Base-by-base conservation (phyloP, 2,888 invertebrate genomes). In the Pyrrhosoma nymphula region DNA sequence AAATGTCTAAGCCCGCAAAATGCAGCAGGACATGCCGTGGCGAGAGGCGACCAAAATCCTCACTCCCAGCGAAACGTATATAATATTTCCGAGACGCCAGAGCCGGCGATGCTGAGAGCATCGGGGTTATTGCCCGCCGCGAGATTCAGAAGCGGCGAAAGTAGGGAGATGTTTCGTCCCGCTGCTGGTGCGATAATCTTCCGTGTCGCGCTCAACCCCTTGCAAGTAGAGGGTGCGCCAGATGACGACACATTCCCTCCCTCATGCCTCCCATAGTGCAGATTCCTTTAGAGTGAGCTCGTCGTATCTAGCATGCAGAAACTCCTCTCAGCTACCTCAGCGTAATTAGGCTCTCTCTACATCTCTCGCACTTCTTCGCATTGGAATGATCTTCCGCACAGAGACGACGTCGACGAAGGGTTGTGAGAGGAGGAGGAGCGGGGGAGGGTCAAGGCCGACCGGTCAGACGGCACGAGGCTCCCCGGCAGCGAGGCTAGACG, bases 381-480 rank as follows among this genome's bases (percentile, higher is more conserved):
- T 47, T n/a, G n/a, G 69, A 69, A 69, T 69, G 26, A 69, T 69
- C 69, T 69, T 69, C 69, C 69, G 69, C 69, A 69, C 69, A 69
- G 69, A 69, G 69, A 69, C 26, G 69, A 69, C 69, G 69, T 8
- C 26, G 69, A 69, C 26, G n/a, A 26, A n/a, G 23, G 26, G 69
- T 26, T 23, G n/a, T 8, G 47, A n/a, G 69, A 69, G 69, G 26
- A 10, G 69, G 23, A 69, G 69, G 69, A 69, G 63, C 56, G 60
- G 91, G n/a, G 91, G 91, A 91, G 91, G 91, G 91, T 91, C 91
- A 91, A 91, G 91, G 91, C 63, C 91, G 91, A 91, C 63, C 56
- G 91, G 69, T 69, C 69, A 69, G 63, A 60, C 91, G 63, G 39
- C 63, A 91, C 26, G 91, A 39, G 91, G 91, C 91, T 63, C 91